Evolutionary conservation across 2,888 invertebrate species (phyloP), one percentile per base, ranked within the genome.

Genomic region (Drosophila meridionalis): DNA sequence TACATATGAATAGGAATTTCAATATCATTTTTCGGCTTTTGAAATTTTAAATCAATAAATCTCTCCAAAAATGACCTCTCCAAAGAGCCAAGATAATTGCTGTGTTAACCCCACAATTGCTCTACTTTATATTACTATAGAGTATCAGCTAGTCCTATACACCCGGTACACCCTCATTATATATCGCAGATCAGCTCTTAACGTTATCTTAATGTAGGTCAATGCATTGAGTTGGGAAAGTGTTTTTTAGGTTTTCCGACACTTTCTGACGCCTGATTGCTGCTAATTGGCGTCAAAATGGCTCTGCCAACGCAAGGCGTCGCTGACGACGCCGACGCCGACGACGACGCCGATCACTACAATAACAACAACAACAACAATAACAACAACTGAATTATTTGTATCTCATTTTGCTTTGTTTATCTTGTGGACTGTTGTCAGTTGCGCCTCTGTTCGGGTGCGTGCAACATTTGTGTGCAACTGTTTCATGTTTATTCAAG

Each of bases 241-340:
- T 76, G 83, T 80, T 80, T 77, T 72, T 77, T 70, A 52, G 74
- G 77, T 85, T 81, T 85, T 72, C 72, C 85, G 69, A 72, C 73
- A 69, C 52, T 60, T 60, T 72, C 71, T 83, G 69, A 87, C 82
- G 90, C 87, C 90, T 78, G 83, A 82, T 90, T 85, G 87, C 90
- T 61, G 86, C 87, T 89, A 89, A 87, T 90, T 87, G 90, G 83
- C 83, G 73, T 80, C 84, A 76, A 90, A 87, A 87, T 58, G 88
- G 57, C 77, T 69, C 84, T 67, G 68, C 69, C 82, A 82, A 87
- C 87, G 82, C 84, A 66, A 67, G 60, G 66, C 53, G 53, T 30
- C 30, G 48, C 32, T 6, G n/a, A 48, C 48, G 61, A n/a, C 48
- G 45, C 57, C 62, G 56, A 48, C 48, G 61, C 26, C 48, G 45